These are phyloP conservation scores for Bos indicus DNA, from an alignment of 2,113 vertebrate genomes.

Conservation along the genomic window DNA sequence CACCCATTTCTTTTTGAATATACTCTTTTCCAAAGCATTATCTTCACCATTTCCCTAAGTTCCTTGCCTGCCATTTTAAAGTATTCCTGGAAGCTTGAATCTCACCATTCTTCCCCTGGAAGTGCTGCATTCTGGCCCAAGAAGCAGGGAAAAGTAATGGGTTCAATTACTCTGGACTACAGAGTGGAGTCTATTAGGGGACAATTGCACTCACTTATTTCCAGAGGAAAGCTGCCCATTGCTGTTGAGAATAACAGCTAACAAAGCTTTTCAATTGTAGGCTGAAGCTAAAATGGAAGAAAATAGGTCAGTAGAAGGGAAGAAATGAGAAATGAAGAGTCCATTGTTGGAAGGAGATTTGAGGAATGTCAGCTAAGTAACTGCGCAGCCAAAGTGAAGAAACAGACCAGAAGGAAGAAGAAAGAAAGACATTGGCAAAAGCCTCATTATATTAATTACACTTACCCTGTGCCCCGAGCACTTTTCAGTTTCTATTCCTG, in stretches of 20 bases:
- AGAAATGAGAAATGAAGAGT: conserved; percentile 8
- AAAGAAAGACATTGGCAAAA: background rate
- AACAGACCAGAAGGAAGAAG: background rate
- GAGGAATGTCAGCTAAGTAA: background rate
- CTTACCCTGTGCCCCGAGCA: background rate
- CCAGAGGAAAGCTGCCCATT: background rate
- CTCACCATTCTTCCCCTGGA: background rate
- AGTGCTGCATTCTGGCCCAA: background rate
- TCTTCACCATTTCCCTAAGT: background rate
- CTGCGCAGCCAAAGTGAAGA: background rate
- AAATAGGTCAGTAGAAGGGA: conserved; percentile 38
- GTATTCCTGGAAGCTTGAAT: background rate
- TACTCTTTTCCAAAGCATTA: background rate
- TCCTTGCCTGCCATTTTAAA: background rate
- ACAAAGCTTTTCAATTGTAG: conserved; percentile 14
- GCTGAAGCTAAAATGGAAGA: conserved; percentile 21
- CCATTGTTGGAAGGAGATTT: background rate
- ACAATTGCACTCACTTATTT: conserved; percentile 28
- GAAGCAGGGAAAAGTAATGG: conserved; percentile 31
- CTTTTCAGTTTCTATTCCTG: conserved; percentile 16
- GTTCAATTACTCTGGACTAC: conserved; percentile 27
- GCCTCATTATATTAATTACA: background rate
- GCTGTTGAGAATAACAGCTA: conserved; percentile 29
- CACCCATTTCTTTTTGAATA: background rate
- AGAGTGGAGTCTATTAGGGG: background rate